Evolutionary conservation across 2,113 vertebrate species (phyloP).

Genomic region (Petroica traversi): DNA sequence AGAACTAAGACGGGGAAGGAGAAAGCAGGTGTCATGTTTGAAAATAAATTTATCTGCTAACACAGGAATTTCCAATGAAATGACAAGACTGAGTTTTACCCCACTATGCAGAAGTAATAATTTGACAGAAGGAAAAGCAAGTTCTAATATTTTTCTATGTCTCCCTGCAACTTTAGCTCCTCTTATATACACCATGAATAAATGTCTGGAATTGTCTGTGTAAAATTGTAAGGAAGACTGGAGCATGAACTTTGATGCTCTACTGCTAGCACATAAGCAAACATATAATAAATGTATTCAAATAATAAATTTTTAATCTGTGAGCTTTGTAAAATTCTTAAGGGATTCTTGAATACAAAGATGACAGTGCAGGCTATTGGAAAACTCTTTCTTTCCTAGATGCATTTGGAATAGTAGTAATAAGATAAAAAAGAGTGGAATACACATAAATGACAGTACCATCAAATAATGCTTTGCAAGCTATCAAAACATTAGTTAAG

Average conservation of each 20-base stretch:
- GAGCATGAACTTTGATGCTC: background rate
- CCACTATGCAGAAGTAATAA: background rate
- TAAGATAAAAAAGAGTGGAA: background rate
- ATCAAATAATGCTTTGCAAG: background rate
- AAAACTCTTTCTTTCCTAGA: background rate
- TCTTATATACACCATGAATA: background rate
- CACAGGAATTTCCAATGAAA: background rate
- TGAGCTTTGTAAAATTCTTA: background rate
- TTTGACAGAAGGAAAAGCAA: background rate
- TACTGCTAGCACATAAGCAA: background rate
- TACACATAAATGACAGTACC: background rate
- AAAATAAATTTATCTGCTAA: background rate
- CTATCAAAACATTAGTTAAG: background rate
- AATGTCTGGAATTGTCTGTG: background rate
- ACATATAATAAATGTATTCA: too few species aligned
- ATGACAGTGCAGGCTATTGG: accelerated
- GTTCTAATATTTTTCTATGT: background rate
- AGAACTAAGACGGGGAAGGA: background rate
- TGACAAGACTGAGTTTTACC: background rate
- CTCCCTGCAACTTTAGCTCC: accelerated
- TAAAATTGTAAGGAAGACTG: background rate
- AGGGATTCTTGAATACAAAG: background rate
- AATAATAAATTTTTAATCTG: background rate
- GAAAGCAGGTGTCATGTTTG: background rate
- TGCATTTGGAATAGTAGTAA: background rate